These are phyloP conservation scores for Macrocentrus cingulum DNA, from an alignment of 1,140 invertebrate genomes.

Conservation along the genomic window DNA sequence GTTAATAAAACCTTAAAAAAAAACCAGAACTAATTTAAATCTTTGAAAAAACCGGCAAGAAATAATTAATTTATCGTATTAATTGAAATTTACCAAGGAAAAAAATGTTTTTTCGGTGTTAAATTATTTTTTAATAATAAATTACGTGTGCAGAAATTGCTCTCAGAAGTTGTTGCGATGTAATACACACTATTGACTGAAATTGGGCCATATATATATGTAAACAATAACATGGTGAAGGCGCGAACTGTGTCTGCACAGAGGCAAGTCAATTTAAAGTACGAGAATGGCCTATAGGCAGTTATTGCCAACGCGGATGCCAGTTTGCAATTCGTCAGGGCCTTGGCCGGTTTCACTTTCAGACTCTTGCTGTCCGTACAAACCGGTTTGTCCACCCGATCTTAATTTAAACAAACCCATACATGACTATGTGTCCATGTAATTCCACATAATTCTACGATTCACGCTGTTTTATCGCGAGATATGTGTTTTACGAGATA, in stretches of 20 bases:
- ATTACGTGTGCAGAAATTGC: too few species aligned
- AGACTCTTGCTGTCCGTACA: conserved; percentile 19
- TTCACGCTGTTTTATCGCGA: too few species aligned
- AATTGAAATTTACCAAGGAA: neutral
- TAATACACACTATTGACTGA: conserved; percentile 49
- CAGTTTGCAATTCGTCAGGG: conserved; percentile 50
- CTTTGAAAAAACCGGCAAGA: too few species aligned
- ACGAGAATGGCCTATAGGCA: conserved; percentile 44
- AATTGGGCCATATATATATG: conserved; percentile 49
- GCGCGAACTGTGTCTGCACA: conserved; percentile 3
- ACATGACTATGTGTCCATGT: neutral
- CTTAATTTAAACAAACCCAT: conserved; percentile 7
- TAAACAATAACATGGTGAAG: conserved; percentile 14
- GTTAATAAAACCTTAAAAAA: conserved; percentile 12
- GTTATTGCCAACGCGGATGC: conserved; percentile 58
- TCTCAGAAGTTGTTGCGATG: conserved; percentile 47
- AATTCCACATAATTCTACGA: too few species aligned
- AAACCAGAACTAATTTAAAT: neutral
- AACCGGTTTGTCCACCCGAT: conserved; percentile 22
- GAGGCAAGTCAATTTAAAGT: conserved; percentile 40
- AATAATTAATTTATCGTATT: neutral
- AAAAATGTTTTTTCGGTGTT: too few species aligned
- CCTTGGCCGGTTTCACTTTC: conserved; percentile 58
- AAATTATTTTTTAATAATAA: too few species aligned
- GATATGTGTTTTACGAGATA: too few species aligned